Conservation (phyloP, 2,113 vertebrate species). For the Hepsetus odoe region DNA sequence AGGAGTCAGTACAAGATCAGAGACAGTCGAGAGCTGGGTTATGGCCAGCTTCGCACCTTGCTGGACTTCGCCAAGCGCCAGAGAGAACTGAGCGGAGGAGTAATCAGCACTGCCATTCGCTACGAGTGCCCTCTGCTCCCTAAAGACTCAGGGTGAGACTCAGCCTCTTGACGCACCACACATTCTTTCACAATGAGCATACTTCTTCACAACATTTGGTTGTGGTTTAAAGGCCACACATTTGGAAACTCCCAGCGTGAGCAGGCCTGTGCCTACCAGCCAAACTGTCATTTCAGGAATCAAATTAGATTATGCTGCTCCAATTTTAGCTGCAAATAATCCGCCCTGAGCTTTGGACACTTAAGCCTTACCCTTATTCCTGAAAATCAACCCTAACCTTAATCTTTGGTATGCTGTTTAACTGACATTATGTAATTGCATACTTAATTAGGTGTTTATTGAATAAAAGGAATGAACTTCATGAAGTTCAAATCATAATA, state of each 20-base stretch:
- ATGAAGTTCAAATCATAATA: too few relatives aligned
- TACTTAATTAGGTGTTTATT: too few relatives aligned
- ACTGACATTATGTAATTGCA: too few relatives aligned
- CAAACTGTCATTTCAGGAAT: not conserved
- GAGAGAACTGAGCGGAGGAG: constrained; percentile 53
- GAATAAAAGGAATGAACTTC: too few relatives aligned
- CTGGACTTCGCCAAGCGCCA: constrained; percentile 66
- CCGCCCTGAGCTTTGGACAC: too few relatives aligned
- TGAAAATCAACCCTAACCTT: too few relatives aligned
- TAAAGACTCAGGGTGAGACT: constrained; percentile 60
- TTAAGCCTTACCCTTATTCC: too few relatives aligned
- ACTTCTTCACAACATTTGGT: not conserved
- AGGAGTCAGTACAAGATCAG: constrained; percentile 71
- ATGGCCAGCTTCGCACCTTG: constrained; percentile 67
- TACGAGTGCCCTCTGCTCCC: constrained; percentile 74
- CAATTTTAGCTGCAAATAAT: too few relatives aligned
- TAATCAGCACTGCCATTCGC: constrained; percentile 60
- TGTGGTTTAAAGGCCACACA: not conserved
- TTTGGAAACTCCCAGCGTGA: not conserved
- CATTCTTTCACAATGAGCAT: not conserved
- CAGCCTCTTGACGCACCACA: not conserved
- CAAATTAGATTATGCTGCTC: not conserved
- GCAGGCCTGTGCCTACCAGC: not conserved
- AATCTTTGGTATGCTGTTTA: too few relatives aligned
- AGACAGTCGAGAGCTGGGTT: constrained; percentile 76